Base-by-base conservation (phyloP, 2,797 vertebrate species). In the Bryconaethiops microstoma region DNA sequence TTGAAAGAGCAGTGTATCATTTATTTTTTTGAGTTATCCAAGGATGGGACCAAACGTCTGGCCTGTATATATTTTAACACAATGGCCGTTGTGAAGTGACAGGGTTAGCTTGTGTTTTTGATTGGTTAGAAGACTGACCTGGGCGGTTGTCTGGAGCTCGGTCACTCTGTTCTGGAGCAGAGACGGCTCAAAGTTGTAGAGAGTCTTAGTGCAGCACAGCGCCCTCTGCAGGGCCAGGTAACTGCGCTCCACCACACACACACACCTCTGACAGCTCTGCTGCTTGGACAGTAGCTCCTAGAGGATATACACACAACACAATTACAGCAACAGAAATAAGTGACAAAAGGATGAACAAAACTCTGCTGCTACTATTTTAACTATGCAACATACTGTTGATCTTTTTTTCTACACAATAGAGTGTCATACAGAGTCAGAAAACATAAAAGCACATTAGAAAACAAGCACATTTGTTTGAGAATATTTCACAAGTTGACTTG, bases 231-330 rank as follows among this genome's bases (percentile, higher is more conserved):
- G 93, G 85, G 79, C 91, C 87, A 98, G 96, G 80, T 96, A 96
- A 81, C 95, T 96, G 88, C 93, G 95, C 87, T 99, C 97, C 77
- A 97, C 95, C 1, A 94, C 89, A 0, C 93, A 90, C 90, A 98
- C 88, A 82, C 95, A 95, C 87, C 96, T 97, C 91, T 97, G 98
- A 91, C 97, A 98, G 89, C 92, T 96, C 62, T 99, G 97, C 76
- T 98, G 97, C 86, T 94, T 96, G 76, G 94, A 94, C 76, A 93
- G 92, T 84, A 99, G 88, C 88, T 99, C 98, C 98, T 99, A 88
- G 14, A 78, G 39, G 42, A 84, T 45, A 73, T 6, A 6, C 57
- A 82, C 0, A 78, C 83, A 85, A 76, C 2, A 80, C 64, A 73
- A 17, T 8, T 1, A 8, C 23, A 25, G 48, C 0, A 79, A 62